A percentile compares a stretch with the other conserved stretches of the same genome.
phyloP scores from a whole-genome alignment of 2,797 vertebrate genomes.

The Lepidocolaptes lacrymiger region DNA sequence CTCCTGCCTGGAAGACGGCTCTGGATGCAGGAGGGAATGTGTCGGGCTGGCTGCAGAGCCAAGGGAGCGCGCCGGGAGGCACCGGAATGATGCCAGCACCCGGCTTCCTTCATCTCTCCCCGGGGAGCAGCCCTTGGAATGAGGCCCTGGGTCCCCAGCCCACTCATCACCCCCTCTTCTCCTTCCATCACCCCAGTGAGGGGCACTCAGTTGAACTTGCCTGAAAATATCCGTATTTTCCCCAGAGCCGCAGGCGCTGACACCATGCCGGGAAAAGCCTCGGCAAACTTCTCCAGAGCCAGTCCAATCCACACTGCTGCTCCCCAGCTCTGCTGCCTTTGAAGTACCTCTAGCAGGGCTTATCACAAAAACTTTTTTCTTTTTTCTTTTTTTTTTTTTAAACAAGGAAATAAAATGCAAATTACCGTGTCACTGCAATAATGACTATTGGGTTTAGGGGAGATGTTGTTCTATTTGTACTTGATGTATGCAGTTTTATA shows the following conservation, averaged over 20 bases:
- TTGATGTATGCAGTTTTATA: background rate
- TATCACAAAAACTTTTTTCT: background rate
- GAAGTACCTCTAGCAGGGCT: background rate
- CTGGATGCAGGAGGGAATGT: accelerated
- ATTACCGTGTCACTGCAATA: accelerated
- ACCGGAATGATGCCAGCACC: background rate
- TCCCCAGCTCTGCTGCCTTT: background rate
- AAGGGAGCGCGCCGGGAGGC: background rate
- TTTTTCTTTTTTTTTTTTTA: background rate
- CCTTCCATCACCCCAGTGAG: background rate
- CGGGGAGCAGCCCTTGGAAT: background rate
- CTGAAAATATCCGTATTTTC: background rate
- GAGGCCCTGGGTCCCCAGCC: background rate
- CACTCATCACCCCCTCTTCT: background rate
- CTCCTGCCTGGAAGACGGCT: background rate
- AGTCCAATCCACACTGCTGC: accelerated
- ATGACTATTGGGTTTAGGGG: background rate
- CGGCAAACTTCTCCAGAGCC: background rate
- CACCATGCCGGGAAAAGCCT: background rate
- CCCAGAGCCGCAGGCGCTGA: accelerated
- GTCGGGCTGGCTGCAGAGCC: background rate
- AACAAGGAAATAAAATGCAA: background rate
- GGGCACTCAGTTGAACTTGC: background rate
- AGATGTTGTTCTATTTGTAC: background rate
- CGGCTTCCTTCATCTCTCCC: background rate